phyloP scores from a whole-genome alignment of 2,888 invertebrate genomes.

The Nephrotoma appendiculata region DNA sequence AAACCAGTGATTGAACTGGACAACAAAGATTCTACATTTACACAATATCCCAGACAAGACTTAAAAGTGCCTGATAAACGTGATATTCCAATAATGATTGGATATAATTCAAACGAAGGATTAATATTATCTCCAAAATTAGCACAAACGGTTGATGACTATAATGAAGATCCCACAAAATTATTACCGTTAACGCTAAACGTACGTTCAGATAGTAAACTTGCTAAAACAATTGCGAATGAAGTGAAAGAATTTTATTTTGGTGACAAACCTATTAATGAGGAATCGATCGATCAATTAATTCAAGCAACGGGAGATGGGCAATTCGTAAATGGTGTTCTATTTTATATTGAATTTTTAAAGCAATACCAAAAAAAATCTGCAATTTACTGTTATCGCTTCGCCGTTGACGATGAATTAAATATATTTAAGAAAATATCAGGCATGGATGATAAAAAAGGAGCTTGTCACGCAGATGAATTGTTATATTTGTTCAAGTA shows the following conservation, averaged over 20 bases:
- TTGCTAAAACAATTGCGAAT: slow-evolving; percentile 16
- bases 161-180: slow-evolving; percentile 21
- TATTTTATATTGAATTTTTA: slow-evolving; percentile 21
- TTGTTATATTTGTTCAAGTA: slow-evolving; percentile 40
- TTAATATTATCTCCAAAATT: slow-evolving; percentile 24
- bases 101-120: slow-evolving; percentile 41
- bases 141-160: slow-evolving; percentile 18
- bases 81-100: slow-evolving; percentile 37
- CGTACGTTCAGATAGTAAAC: slow-evolving; percentile 14
- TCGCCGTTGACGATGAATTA: slow-evolving; percentile 39
- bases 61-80: not conserved
- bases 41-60: not conserved
- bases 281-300: slow-evolving; percentile 31
- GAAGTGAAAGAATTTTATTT: slow-evolving; percentile 34
- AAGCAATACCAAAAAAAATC: slow-evolving; percentile 20
- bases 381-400: slow-evolving; percentile 42
- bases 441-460: slow-evolving; percentile 29
- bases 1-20: slow-evolving; percentile 17
- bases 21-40: not conserved
- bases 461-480: slow-evolving; percentile 47
- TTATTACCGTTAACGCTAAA: slow-evolving; percentile 24
- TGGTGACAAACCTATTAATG: slow-evolving; percentile 24
- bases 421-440: slow-evolving; percentile 37
- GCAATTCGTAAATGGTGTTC: slow-evolving; percentile 23
- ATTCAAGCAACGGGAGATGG: slow-evolving; percentile 37